Evolutionary conservation across 2,888 invertebrate species (phyloP).

Genomic region (Hemithea aestivaria): DNA sequence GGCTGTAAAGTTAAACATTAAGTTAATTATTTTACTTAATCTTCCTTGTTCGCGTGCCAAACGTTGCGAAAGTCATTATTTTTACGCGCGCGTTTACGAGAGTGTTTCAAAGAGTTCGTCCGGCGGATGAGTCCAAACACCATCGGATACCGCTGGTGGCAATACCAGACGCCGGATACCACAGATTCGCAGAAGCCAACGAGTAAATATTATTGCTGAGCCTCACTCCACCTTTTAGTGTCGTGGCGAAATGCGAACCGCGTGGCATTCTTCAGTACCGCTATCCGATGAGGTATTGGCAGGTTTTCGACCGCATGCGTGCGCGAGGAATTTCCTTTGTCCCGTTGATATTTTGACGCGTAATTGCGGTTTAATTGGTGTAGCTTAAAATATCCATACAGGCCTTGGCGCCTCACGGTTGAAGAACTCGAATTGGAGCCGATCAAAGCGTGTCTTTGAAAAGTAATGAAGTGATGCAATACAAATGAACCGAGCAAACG

Average conservation of each 20-base stretch:
- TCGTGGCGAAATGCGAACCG: slow-evolving; percentile 39
- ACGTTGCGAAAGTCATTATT: slow-evolving; percentile 27
- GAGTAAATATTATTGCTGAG: slow-evolving; percentile 57
- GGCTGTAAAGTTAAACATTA: too few species aligned
- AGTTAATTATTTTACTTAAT: too few species aligned
- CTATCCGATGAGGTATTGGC: slow-evolving; percentile 47
- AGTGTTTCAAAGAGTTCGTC: slow-evolving; percentile 30
- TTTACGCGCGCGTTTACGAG: slow-evolving; percentile 33
- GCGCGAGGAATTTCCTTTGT: slow-evolving; percentile 43
- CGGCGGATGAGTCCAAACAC: slow-evolving; percentile 29
- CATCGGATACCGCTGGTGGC: background rate
- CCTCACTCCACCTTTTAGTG: slow-evolving; percentile 37
- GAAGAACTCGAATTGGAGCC: slow-evolving; percentile 11
- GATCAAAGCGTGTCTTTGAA: slow-evolving; percentile 19
- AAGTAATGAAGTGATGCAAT: slow-evolving; percentile 24
- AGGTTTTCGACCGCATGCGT: slow-evolving; percentile 42
- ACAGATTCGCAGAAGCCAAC: slow-evolving; percentile 55
- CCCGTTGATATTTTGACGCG: slow-evolving; percentile 32
- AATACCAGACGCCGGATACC: slow-evolving; percentile 51
- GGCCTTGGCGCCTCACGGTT: slow-evolving; percentile 17
- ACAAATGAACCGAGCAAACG: slow-evolving; percentile 24
- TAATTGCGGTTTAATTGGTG: slow-evolving; percentile 18
- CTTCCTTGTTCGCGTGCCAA: slow-evolving; percentile 25
- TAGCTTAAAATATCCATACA: slow-evolving; percentile 14
- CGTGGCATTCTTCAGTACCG: slow-evolving; percentile 47